phyloP scores from a whole-genome alignment of 2,888 invertebrate species.

The Suillia variegata region DNA sequence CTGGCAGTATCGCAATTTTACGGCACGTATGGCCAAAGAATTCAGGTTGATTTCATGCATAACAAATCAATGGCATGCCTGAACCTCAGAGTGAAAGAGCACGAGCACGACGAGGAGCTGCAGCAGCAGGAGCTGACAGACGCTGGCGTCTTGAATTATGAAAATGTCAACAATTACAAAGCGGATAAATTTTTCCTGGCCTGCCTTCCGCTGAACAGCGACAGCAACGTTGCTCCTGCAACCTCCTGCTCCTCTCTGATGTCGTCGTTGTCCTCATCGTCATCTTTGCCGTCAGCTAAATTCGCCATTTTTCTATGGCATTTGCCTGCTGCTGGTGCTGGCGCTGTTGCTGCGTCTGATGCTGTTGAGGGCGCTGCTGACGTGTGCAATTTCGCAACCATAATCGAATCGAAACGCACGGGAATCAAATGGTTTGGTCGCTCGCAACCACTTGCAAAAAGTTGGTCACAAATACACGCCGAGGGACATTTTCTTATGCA shows the following conservation, averaged over 20 bases:
- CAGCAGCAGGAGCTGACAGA: background rate
- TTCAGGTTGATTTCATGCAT: constrained; percentile 39
- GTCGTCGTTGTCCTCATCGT: too few species aligned
- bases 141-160: constrained; percentile 1
- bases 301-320: constrained; percentile 56
- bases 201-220: constrained; percentile 35
- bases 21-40: constrained; percentile 44
- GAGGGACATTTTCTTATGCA: constrained; percentile 43
- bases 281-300: too few species aligned
- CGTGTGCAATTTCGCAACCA: constrained; percentile 46
- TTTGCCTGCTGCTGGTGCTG: constrained; percentile 26
- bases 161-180: constrained; percentile 8
- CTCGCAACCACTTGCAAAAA: constrained; percentile 48
- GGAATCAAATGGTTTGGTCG: constrained; percentile 52
- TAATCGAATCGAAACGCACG: constrained; percentile 50
- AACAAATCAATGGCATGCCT: constrained; percentile 44
- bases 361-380: constrained; percentile 10
- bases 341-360: background rate
- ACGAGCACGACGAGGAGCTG: constrained; percentile 7
- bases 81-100: constrained; percentile 26
- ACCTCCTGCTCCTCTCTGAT: too few species aligned
- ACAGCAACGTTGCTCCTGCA: constrained; percentile 4
- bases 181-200: constrained; percentile 49
- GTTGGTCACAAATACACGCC: constrained; percentile 46
- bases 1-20: constrained; percentile 49